Conservation (phyloP, 2,797 vertebrate genomes). For the Erethizon dorsatum region DNA sequence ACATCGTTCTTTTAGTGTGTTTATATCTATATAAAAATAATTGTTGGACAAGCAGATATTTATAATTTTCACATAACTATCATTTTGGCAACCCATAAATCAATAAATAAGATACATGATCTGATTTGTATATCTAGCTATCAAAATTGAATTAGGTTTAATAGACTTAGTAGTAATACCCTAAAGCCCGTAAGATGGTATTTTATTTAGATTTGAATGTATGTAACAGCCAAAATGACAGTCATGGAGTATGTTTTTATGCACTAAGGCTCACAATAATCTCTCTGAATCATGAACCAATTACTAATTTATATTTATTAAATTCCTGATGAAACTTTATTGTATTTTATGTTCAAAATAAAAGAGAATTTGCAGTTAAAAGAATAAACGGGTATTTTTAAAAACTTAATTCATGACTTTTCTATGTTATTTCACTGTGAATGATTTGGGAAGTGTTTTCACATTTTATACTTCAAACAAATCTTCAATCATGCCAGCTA, state of each 20-base stretch:
- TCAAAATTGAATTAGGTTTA: not conserved
- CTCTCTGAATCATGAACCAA: not conserved
- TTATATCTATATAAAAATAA: slow-evolving; percentile 26
- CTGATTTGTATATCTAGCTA: not conserved
- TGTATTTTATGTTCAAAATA: slow-evolving; percentile 13
- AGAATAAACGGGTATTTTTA: not conserved
- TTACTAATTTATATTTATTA: slow-evolving; percentile 25
- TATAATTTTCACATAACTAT: not conserved
- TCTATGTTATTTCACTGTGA: not conserved
- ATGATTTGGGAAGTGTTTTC: not conserved
- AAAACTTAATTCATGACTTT: not conserved
- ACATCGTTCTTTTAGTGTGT: not conserved
- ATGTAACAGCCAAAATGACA: not conserved
- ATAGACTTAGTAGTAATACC: not conserved
- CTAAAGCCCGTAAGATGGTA: not conserved
- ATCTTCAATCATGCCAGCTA: not conserved
- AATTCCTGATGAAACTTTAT: not conserved
- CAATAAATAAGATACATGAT: not conserved
- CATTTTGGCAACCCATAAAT: not conserved
- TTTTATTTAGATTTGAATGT: slow-evolving; percentile 19
- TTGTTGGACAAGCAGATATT: not conserved
- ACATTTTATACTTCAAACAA: not conserved
- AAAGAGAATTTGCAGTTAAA: slow-evolving; percentile 1
- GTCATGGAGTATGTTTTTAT: not conserved
- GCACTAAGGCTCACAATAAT: not conserved